Base-by-base conservation (phyloP, 1,140 invertebrate species). In the Thaumatotibia leucotreta region DNA sequence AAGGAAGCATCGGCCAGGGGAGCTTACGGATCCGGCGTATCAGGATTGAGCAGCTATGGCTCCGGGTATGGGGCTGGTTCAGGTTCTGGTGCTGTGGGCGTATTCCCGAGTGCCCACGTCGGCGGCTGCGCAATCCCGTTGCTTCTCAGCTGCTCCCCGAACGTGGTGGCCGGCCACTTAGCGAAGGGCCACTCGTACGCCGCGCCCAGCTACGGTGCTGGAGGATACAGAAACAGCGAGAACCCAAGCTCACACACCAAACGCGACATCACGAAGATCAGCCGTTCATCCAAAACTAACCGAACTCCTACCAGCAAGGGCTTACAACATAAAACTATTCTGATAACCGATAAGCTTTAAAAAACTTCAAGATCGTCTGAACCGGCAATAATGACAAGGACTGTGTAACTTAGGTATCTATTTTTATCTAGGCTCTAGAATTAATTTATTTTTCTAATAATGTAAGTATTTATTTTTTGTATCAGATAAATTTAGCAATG, bases 91-190 rank as follows among this genome's bases (percentile, higher is more conserved):
- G 77, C 85, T 1, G 76, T 88, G 11, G 86, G 84, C 22, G 61
- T 88, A 14, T 90, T 88, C 69, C 84, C 86, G 0, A 81, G 80
- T 52, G 83, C 83, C 23, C 83, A 84, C 45, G 72, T 78, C 5
- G 82, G 81, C 24, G 76, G 79, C 6, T 90, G 86, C 61, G 81
- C 76, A 11, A 82, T 88, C 32, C 88, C 88, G 0, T 61, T 90
- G 24, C 68, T 90, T 9, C 64, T 90, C 22, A 86, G 86, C 64
- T 90, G 88, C 64, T 85, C 86, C 0, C 88, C 88, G 0, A 81
- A 80, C 10, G 80, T 90, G 10, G 81, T 83, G 8, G 80, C 82
- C 29, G 88, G 88, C 17, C 88, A 77, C 24, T 72, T 90, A 35
- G 77, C 82, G 3, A 86, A 87, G 58, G 63, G 79, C 5, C 72